phyloP scores from a whole-genome alignment of 2,888 invertebrate species.

The Cabera pusaria region DNA sequence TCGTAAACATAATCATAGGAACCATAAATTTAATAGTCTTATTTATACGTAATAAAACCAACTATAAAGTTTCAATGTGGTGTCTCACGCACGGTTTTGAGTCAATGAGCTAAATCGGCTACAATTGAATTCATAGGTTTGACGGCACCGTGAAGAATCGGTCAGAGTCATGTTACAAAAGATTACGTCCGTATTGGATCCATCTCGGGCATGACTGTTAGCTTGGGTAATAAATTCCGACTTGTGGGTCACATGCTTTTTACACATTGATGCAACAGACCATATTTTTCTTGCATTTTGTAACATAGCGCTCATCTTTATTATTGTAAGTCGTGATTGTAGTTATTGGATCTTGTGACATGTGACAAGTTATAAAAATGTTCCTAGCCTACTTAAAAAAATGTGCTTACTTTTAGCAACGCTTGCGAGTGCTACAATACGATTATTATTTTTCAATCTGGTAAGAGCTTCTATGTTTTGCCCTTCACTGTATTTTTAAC shows the following conservation, averaged over 20 bases:
- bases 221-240: constrained; percentile 32
- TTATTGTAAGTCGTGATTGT: constrained; percentile 5
- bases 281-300: constrained; percentile 14
- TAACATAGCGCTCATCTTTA: constrained; percentile 11
- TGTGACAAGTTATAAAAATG: background rate
- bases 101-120: constrained; percentile 69
- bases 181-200: constrained; percentile 41
- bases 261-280: constrained; percentile 10
- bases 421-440: too few species aligned
- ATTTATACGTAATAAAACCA: constrained; percentile 76
- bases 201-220: constrained; percentile 37
- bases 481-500: too few species aligned
- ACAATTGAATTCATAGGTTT: constrained; percentile 72
- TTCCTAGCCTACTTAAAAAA: too few species aligned
- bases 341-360: constrained; percentile 3
- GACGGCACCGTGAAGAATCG: constrained; percentile 72
- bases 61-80: constrained; percentile 73
- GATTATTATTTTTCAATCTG: too few species aligned
- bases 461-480: too few species aligned
- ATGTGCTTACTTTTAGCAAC: too few species aligned
- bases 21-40: constrained; percentile 76
- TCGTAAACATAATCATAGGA: constrained; percentile 72
- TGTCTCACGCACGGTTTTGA: constrained; percentile 66
- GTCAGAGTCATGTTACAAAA: constrained; percentile 64
- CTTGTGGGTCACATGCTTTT: constrained; percentile 29